Percentiles rank a stretch among this genome's conserved stretches.
phyloP scores from a whole-genome alignment of 2,888 invertebrate genomes.

The Orthosia gothica region DNA sequence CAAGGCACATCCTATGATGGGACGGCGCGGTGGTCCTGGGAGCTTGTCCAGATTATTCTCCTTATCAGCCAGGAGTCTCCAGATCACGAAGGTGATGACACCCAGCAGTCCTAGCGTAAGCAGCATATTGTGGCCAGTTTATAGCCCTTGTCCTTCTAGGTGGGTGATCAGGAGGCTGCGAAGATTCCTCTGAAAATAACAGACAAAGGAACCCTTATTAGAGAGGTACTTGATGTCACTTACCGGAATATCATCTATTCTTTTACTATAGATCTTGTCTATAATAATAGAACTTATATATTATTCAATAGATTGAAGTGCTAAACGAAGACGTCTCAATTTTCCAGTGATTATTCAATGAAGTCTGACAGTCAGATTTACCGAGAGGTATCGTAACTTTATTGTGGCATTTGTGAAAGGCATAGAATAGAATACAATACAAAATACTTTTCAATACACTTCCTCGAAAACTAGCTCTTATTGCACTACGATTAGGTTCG shows the following conservation, averaged over 20 bases:
- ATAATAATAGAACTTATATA: not conserved
- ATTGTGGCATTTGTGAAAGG: too few relatives aligned
- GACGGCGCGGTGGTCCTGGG: slow-evolving; percentile 74
- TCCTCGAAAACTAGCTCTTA: too few relatives aligned
- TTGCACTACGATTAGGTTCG: too few relatives aligned
- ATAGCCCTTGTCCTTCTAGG: not conserved
- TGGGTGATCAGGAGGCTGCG: not conserved
- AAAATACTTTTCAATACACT: too few relatives aligned
- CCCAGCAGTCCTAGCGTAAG: slow-evolving; percentile 35
- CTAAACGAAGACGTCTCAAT: not conserved
- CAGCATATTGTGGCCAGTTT: slow-evolving; percentile 43
- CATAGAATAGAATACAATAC: too few relatives aligned
- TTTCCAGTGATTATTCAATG: not conserved
- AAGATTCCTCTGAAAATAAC: slow-evolving; percentile 39
- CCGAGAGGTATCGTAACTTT: too few relatives aligned
- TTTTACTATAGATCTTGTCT: too few relatives aligned
- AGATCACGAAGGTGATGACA: slow-evolving; percentile 44
- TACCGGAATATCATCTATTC: not conserved
- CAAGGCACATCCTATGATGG: slow-evolving; percentile 73
- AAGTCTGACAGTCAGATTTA: too few relatives aligned
- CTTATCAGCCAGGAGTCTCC: slow-evolving; percentile 64
- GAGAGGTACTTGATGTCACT: slow-evolving; percentile 5
- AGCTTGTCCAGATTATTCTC: slow-evolving; percentile 70
- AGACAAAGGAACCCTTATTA: slow-evolving; percentile 7
- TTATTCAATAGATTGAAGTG: not conserved